Evolutionary conservation across 1,140 invertebrate species (phyloP).

Genomic region (Cotesia vestalis): DNA sequence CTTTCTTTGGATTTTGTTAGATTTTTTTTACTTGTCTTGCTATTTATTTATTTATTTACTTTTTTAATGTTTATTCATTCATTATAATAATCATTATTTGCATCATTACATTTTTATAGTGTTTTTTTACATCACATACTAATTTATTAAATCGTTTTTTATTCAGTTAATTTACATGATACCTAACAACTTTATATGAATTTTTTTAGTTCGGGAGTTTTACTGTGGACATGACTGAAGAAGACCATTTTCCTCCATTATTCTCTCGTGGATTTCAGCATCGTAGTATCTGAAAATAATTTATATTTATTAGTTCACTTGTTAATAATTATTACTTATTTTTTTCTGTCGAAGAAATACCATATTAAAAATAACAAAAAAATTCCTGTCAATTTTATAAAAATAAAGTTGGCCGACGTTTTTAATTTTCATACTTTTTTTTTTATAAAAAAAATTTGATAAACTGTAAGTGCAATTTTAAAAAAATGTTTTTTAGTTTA

Average conservation of each 20-base stretch:
- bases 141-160: slow-evolving; percentile 29
- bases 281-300: slow-evolving; percentile 64
- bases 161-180: slow-evolving; percentile 30
- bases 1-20: neutral
- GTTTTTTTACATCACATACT: too few species aligned
- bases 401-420: too few species aligned
- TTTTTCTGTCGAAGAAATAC: too few species aligned
- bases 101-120: neutral
- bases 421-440: too few species aligned
- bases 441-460: too few species aligned
- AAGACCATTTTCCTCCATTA: slow-evolving; percentile 63
- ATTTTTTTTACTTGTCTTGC: neutral
- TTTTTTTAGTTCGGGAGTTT: slow-evolving; percentile 35
- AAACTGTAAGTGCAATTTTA: too few species aligned
- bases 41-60: neutral
- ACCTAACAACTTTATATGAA: slow-evolving; percentile 30
- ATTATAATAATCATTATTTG: slow-evolving; percentile 14
- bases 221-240: slow-evolving; percentile 54
- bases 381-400: too few species aligned
- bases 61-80: slow-evolving; percentile 1
- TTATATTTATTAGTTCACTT: too few species aligned
- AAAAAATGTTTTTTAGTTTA: too few species aligned
- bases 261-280: slow-evolving; percentile 56
- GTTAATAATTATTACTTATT: too few species aligned
- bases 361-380: too few species aligned